Evolutionary conservation across 1,140 invertebrate species (phyloP).

Genomic region (Drosophila sproati): DNA sequence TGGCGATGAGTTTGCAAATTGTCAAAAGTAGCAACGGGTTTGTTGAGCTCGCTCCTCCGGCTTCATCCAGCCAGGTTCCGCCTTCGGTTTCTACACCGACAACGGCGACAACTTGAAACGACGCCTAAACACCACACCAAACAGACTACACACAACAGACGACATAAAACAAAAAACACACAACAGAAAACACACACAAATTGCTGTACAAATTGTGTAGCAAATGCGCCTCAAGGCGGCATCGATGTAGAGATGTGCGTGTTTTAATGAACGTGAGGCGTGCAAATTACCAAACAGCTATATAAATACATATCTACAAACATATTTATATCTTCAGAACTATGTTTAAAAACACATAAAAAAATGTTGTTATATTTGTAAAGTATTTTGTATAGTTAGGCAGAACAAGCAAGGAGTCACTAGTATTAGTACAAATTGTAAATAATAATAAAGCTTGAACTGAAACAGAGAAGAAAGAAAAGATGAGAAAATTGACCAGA

Average conservation of each 20-base stretch:
- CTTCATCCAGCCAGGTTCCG: conserved; percentile 29
- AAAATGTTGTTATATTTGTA: no score
- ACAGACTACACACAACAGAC: conserved; percentile 9
- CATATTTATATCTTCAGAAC: no score
- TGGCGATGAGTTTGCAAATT: conserved; percentile 45
- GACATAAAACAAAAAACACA: conserved; percentile 1
- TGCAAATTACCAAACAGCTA: not conserved
- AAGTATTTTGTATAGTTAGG: no score
- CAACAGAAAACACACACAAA: conserved; percentile 28
- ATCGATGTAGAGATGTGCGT: conserved; percentile 38
- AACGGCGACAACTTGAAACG: conserved; percentile 46
- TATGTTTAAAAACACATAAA: no score
- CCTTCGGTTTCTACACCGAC: conserved; percentile 44
- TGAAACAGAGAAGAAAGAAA: no score
- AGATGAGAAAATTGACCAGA: no score
- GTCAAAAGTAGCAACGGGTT: conserved; percentile 37
- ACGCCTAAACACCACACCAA: conserved; percentile 38
- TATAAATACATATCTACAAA: not conserved
- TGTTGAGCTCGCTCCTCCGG: not conserved
- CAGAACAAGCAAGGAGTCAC: no score
- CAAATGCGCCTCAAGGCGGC: conserved; percentile 34
- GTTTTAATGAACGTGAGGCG: conserved; percentile 1
- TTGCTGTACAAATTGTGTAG: conserved; percentile 47
- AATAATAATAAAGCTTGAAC: no score
- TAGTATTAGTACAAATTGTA: no score